Evolutionary conservation across 2,113 vertebrate genomes (phyloP).

Genomic region (Sinocyclocheilus anophthalmus): DNA sequence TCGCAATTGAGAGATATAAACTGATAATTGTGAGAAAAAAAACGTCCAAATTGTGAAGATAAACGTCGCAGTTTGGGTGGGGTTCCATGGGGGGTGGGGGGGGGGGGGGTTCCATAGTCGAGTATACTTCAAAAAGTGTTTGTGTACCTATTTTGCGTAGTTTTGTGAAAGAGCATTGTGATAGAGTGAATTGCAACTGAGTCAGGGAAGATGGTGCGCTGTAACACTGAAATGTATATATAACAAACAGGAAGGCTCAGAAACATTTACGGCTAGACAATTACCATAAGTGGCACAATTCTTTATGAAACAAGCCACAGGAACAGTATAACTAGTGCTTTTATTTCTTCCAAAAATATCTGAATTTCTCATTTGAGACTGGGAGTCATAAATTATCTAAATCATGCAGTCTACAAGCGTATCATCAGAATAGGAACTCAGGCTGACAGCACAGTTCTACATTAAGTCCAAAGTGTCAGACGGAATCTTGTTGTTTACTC

Average conservation of each 20-base stretch:
- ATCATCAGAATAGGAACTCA: conserved; percentile 13
- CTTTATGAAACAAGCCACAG: neutral
- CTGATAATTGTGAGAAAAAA: no score
- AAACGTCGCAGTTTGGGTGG: no score
- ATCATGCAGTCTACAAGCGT: conserved; percentile 11
- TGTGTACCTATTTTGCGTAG: no score
- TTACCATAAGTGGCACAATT: neutral
- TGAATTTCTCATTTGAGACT: neutral
- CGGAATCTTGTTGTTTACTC: conserved; percentile 16
- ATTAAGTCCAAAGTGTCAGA: conserved; percentile 28
- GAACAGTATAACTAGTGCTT: neutral
- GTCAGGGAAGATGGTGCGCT: neutral
- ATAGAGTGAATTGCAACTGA: neutral
- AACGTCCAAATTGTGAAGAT: no score
- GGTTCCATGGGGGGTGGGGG: no score
- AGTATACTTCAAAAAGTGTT: no score
- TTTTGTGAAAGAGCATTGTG: neutral
- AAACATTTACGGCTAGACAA: conserved; percentile 1
- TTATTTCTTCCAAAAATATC: neutral
- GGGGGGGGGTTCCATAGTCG: no score
- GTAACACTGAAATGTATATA: conserved; percentile 9
- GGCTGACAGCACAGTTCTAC: conserved; percentile 21
- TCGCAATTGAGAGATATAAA: no score
- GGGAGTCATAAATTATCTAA: neutral
- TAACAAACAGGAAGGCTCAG: conserved; percentile 15